Percentiles rank a stretch among this genome's conserved stretches.
Conservation (phyloP, 2,113 vertebrate species). For the Halcyon senegalensis region DNA sequence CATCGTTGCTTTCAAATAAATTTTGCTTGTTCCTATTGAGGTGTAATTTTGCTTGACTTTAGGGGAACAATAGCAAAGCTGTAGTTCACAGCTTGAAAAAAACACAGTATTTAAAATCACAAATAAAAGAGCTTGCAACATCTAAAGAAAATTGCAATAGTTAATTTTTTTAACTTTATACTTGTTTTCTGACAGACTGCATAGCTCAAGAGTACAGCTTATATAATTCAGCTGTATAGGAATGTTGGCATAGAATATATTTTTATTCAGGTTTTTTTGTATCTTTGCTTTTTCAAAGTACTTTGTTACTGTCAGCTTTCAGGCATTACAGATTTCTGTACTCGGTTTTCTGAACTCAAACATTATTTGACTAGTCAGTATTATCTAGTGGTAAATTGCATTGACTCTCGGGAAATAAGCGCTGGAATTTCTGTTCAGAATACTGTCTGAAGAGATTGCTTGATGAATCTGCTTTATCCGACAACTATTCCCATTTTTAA, state of each 20-base stretch:
- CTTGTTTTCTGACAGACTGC: background rate
- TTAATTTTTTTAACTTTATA: background rate
- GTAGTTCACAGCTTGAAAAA: background rate
- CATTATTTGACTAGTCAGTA: background rate
- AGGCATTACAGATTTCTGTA: fast-evolving
- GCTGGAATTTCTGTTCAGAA: background rate
- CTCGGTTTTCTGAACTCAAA: background rate
- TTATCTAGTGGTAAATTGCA: background rate
- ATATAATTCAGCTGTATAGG: background rate
- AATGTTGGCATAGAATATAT: background rate
- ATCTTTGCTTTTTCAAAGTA: background rate
- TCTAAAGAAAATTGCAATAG: background rate
- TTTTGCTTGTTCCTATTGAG: background rate
- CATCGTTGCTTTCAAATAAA: background rate
- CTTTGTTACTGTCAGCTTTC: background rate
- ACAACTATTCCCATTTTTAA: background rate
- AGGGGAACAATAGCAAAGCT: background rate
- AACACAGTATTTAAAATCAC: background rate
- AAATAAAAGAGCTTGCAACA: background rate
- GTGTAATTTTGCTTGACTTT: background rate
- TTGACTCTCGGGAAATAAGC: background rate
- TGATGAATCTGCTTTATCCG: background rate
- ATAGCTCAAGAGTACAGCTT: background rate
- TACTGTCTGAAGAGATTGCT: background rate
- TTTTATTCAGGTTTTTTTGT: background rate